phyloP scores from a whole-genome alignment of 37 sponge, comb jelly and placozoan species.

The Ephydatia muelleri region DNA sequence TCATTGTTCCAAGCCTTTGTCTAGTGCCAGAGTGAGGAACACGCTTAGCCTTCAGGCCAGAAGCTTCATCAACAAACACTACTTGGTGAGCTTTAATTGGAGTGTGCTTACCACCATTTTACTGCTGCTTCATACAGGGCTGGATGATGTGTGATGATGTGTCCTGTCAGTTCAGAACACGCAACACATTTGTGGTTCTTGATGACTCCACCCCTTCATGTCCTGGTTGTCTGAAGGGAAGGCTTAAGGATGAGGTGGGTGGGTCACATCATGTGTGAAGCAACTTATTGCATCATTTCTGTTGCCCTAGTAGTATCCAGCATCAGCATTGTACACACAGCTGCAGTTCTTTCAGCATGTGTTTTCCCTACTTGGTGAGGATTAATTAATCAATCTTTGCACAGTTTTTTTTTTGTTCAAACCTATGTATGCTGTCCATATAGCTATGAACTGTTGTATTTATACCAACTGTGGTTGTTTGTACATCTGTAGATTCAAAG shows the following conservation, averaged over 20 bases:
- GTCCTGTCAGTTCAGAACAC: constrained; percentile 41
- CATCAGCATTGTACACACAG: neutral
- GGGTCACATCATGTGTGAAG: no score
- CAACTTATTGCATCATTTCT: neutral
- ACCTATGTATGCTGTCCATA: no score
- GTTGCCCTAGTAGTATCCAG: neutral
- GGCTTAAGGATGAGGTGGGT: constrained; percentile 54
- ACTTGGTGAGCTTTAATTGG: constrained; percentile 20
- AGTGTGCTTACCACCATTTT: neutral
- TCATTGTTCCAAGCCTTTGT: constrained; percentile 1
- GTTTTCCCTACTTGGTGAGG: neutral
- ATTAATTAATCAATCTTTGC: neutral
- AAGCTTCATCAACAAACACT: constrained; percentile 35
- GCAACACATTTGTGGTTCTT: constrained; percentile 1
- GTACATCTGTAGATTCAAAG: no score
- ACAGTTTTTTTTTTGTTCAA: no score
- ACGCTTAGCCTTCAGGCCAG: constrained; percentile 3
- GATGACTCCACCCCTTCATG: constrained; percentile 43
- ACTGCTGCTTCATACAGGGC: constrained; percentile 11
- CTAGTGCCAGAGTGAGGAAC: neutral
- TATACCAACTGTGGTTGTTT: no score
- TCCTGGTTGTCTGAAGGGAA: constrained; percentile 44
- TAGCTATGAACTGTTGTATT: no score
- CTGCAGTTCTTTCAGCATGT: neutral
- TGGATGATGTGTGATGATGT: constrained; percentile 74